phyloP scores from a whole-genome alignment of 2,797 vertebrate genomes.

The Centroberyx gerrardi region DNA sequence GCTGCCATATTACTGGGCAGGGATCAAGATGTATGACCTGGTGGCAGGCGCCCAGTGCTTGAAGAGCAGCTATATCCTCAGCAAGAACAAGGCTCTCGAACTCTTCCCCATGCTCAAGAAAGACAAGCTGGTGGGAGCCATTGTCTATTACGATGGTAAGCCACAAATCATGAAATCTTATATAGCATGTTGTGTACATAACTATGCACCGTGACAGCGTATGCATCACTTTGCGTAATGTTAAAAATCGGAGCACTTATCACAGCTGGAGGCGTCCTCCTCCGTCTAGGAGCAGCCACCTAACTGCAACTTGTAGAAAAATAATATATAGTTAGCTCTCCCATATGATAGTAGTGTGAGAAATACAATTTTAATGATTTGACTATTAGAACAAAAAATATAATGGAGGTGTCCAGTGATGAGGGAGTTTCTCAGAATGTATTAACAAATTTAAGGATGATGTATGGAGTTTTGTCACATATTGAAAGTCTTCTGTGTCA shows the following conservation, averaged over 20 bases:
- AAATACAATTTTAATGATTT: conserved; percentile 16
- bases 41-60: conserved; percentile 90
- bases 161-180: conserved; percentile 25
- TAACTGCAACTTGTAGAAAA: conserved; percentile 58
- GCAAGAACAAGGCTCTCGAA: conserved; percentile 89
- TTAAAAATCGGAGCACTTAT: conserved; percentile 71
- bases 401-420: conserved; percentile 5
- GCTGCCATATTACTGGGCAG: conserved; percentile 92
- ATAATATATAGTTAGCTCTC: conserved; percentile 17
- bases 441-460: conserved; percentile 6
- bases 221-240: conserved; percentile 61
- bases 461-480: not conserved
- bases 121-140: conserved; percentile 87
- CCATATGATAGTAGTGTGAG: conserved; percentile 33
- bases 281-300: conserved; percentile 51
- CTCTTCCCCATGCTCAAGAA: conserved; percentile 89
- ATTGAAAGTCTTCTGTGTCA: not conserved
- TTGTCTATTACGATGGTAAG: conserved; percentile 92
- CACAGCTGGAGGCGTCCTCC: conserved; percentile 65
- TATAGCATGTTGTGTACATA: conserved; percentile 42
- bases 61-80: conserved; percentile 91
- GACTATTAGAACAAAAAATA: conserved; percentile 31
- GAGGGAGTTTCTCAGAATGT: conserved; percentile 16
- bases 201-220: conserved; percentile 42
- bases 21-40: conserved; percentile 91